These are phyloP conservation scores for Frankliniella fusca DNA, from an alignment of 2,888 invertebrate genomes.

Conservation along the genomic window DNA sequence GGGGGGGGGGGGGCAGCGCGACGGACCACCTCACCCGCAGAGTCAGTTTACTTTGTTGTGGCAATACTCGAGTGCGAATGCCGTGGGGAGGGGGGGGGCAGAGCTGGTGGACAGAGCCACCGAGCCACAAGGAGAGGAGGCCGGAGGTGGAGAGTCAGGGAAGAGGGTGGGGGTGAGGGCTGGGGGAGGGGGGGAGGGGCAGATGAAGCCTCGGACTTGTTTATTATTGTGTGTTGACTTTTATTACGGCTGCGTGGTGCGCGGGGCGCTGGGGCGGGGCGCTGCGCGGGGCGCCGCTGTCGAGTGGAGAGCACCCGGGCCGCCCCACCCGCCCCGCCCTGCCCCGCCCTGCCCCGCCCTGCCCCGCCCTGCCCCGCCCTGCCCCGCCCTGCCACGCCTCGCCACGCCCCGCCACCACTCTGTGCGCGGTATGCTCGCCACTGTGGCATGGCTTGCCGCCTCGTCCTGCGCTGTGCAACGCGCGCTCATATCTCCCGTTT, in stretches of 20 bases:
- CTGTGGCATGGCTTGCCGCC: background rate
- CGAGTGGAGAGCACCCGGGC: too few species aligned
- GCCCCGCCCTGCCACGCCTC: background rate
- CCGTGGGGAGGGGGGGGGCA: background rate
- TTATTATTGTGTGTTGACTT: slow-evolving; percentile 26
- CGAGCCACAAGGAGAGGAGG: too few species aligned
- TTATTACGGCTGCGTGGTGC: background rate
- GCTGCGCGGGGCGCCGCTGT: too few species aligned
- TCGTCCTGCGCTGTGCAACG: too few species aligned
- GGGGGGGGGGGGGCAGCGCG: background rate
- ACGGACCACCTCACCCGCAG: background rate
- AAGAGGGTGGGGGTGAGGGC: background rate
- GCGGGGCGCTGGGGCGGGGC: background rate
- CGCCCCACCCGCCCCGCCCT: too few species aligned
- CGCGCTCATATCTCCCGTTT: too few species aligned
- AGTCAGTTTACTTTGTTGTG: slow-evolving; percentile 15
- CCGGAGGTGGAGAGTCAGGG: background rate
- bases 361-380: background rate
- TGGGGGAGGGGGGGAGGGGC: background rate
- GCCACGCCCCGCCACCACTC: background rate
- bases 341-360: background rate
- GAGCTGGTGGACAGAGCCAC: too few species aligned
- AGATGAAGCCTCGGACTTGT: slow-evolving; percentile 6
- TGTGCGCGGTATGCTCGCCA: background rate
- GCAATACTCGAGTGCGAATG: slow-evolving; percentile 14